phyloP scores from a whole-genome alignment of 2,888 invertebrate genomes.

The Scaptomyza parva region DNA sequence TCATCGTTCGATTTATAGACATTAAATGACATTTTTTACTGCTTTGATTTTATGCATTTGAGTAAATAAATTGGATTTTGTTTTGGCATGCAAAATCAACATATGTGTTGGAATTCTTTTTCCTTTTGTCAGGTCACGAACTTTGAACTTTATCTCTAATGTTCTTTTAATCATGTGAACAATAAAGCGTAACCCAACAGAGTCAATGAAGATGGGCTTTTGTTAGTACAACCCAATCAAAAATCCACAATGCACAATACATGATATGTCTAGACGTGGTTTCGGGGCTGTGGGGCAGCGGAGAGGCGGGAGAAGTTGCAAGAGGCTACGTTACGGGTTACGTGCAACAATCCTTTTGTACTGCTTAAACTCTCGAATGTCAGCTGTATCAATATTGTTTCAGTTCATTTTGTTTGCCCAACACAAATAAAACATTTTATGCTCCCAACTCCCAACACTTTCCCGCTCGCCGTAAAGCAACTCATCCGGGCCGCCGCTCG shows the following conservation, averaged over 20 bases:
- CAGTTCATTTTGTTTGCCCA: constrained; percentile 80
- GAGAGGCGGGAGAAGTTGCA: constrained; percentile 2
- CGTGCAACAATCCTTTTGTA: constrained; percentile 65
- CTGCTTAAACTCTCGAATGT: constrained; percentile 58
- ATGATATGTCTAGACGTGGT: constrained; percentile 45
- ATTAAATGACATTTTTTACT: constrained; percentile 57
- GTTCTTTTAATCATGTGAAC: constrained; percentile 45
- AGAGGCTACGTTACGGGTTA: constrained; percentile 21
- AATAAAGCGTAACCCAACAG: constrained; percentile 37
- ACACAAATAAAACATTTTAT: constrained; percentile 75
- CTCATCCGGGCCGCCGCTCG: constrained; percentile 34
- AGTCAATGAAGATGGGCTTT: constrained; percentile 63
- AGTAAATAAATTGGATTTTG: constrained; percentile 53
- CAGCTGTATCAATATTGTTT: constrained; percentile 80
- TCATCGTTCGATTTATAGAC: constrained; percentile 57
- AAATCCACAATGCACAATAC: constrained; percentile 48
- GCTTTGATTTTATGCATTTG: constrained; percentile 49
- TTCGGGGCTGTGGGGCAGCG: too few relatives aligned
- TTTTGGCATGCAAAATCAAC: constrained; percentile 43
- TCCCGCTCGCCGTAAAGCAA: constrained; percentile 23
- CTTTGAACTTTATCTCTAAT: constrained; percentile 1
- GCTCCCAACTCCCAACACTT: constrained; percentile 49
- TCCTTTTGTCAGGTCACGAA: constrained; percentile 6
- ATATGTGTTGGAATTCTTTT: too few relatives aligned
- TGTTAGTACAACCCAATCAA: constrained; percentile 35